Base-by-base conservation (phyloP, 2,888 invertebrate genomes). In the Altica lythri region DNA sequence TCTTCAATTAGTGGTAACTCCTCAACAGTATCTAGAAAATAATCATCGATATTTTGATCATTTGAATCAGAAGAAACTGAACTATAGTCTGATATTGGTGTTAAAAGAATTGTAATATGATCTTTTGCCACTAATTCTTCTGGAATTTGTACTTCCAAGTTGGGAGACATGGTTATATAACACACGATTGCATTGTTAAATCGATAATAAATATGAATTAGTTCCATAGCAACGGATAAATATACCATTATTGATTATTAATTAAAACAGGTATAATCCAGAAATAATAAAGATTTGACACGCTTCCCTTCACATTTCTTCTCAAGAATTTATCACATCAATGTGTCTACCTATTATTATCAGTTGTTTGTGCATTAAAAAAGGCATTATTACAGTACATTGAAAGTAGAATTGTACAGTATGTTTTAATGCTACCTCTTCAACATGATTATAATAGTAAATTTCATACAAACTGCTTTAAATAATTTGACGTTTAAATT, bases 141-240 rank as follows among this genome's bases (percentile, higher is more conserved):
- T 2, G 49, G 46, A 13, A 51, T 27, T 47, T 56, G 51, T 8
- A 50, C 58, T 44, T 66, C 66, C 42, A 64, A 60, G 58, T 67
- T 65, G 3, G 67, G 67, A 37, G 63, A 51, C 67, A 67, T 66
- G 32, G 19, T 55, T 37, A 35, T 19, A 12, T 19, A 2, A 13
- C 16, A 22, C 19, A 13, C 29, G 19, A 18, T 13, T 4, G 25
- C 25, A 42, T 18, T 14, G 5, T 2, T 22, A 27, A 27, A 27
- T 27, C 27, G n/a, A 27, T 4, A 10, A 8, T 34, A 16, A 14
- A 16, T 8, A 16, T 6, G 16, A 2, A 30, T 12, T 30, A 30
- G 19, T 45, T 18, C 17, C 37, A 30, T 38, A 16, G 52, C 29
- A 52, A 52, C 52, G 10, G 2, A 30, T 52, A 52, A 52, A 52